Evolutionary conservation across 2,113 vertebrate species (phyloP).

Genomic region (Sebastes schlegelii): DNA sequence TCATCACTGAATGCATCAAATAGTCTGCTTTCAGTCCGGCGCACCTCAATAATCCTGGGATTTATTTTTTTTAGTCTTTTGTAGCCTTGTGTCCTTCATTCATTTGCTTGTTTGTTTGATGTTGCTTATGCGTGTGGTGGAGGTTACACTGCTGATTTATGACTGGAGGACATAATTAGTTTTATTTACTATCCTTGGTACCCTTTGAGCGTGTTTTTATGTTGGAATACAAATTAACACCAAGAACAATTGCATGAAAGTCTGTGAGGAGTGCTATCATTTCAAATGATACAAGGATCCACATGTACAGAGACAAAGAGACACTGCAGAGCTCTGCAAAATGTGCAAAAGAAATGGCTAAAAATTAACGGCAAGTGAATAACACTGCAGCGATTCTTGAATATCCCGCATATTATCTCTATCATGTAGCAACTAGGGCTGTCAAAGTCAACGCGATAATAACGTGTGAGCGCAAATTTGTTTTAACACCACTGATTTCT

Average conservation of each 20-base stretch:
- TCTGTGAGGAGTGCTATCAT: neutral
- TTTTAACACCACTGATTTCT: no score
- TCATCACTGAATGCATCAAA: conserved; percentile 47
- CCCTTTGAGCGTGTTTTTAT: neutral
- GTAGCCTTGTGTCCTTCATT: conserved; percentile 17
- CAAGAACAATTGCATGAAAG: neutral
- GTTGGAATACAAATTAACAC: conserved; percentile 2
- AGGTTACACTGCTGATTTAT: conserved; percentile 11
- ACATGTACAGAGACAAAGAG: neutral
- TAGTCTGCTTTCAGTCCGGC: conserved; percentile 30
- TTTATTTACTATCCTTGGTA: conserved; percentile 3
- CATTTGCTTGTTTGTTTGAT: conserved; percentile 26
- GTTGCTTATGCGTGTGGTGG: neutral
- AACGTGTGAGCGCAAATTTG: no score
- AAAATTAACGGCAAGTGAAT: neutral
- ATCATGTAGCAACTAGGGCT: no score
- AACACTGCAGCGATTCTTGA: neutral
- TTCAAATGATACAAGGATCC: neutral
- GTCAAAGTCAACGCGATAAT: no score
- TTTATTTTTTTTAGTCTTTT: conserved; percentile 19
- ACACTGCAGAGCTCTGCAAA: neutral
- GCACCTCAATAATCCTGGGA: conserved; percentile 1
- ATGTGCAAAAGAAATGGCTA: neutral
- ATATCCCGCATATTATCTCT: no score
- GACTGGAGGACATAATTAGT: neutral